Evolutionary conservation across 1,140 invertebrate species (phyloP).

Genomic region (Drosophila watanabei): DNA sequence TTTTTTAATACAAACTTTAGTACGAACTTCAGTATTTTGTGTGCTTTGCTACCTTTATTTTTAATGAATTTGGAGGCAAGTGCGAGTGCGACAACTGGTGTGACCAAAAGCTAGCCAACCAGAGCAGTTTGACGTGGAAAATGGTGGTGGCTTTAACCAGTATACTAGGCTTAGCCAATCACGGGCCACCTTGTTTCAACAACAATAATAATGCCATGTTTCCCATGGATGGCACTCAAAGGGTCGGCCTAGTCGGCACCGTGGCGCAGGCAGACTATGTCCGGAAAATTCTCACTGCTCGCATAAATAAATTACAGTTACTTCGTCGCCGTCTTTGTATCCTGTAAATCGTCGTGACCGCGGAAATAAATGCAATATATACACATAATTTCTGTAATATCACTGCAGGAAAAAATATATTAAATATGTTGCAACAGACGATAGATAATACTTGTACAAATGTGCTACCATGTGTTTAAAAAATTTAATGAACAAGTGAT

Average conservation of each 20-base stretch:
- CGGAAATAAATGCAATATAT: not conserved
- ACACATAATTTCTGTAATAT: not conserved
- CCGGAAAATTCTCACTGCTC: slow-evolving; percentile 46
- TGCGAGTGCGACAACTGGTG: slow-evolving; percentile 26
- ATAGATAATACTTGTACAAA: not conserved
- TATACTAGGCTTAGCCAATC: slow-evolving; percentile 42
- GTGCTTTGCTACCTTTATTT: not conserved
- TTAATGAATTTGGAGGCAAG: not conserved
- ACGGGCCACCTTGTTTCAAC: slow-evolving; percentile 1
- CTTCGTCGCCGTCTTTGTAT: slow-evolving; percentile 21
- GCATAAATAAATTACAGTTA: slow-evolving; percentile 32
- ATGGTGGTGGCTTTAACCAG: slow-evolving; percentile 23
- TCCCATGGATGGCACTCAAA: not conserved
- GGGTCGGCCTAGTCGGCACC: slow-evolving; percentile 19
- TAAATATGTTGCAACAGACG: not conserved
- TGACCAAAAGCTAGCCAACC: slow-evolving; percentile 40
- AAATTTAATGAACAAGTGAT: slow-evolving; percentile 63
- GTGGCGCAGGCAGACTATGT: slow-evolving; percentile 5
- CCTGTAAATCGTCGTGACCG: not conserved
- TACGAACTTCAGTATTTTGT: not conserved
- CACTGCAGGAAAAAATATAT: not conserved
- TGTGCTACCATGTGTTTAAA: slow-evolving; percentile 9
- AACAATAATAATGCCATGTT: slow-evolving; percentile 6
- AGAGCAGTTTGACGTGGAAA: slow-evolving; percentile 5
- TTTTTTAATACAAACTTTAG: not conserved